Evolutionary conservation across 1,140 invertebrate species (phyloP), one percentile per base, ranked within the genome.

Genomic region (Eciton burchellii): DNA sequence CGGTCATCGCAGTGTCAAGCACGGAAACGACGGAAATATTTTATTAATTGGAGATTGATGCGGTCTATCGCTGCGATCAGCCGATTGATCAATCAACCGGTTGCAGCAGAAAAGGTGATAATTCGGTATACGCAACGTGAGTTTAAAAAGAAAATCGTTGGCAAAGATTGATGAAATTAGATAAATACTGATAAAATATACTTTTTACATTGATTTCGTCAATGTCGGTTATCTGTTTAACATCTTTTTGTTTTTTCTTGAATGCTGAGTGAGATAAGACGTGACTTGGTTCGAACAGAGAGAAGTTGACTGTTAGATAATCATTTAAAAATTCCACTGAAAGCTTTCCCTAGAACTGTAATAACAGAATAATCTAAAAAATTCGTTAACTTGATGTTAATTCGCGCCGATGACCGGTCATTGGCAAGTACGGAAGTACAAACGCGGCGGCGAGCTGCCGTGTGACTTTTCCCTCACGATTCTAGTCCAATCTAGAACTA

Each of bases 31-130:
- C 62, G 76, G 47, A 85, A 88, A 91, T 91, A 91, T 91, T 91
- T 89, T 88, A 91, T 90, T 87, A 91, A 81, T 35, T 24, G 57
- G 56, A 85, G 81, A 91, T 91, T 89, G 89, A 88, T n/a, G n/a
- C 68, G 81, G 73, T 12, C 73, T 56, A 19, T 45, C 56, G 26
- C 57, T 60, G 9, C 19, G 60, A 45, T 49, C 49, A 35, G 60
- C 41, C 21, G 21, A 57, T 66, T 85, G 49, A 5, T 57, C 16
- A 72, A 77, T 63, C 26, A 21, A 79, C 8, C n/a, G 12, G 0
- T 1, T 59, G 0, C 41, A 19, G 12, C n/a, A 19, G 60, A 73
- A 14, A 43, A 8, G 1, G 26, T 26, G 6, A 14, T 59, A 1
- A n/a, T 16, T 26, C 5, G 21, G 0, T 4, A 19, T 59, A 14